These are phyloP conservation scores for Stigmatopora nigra DNA, from an alignment of 2,113 vertebrate genomes.

Conservation along the genomic window DNA sequence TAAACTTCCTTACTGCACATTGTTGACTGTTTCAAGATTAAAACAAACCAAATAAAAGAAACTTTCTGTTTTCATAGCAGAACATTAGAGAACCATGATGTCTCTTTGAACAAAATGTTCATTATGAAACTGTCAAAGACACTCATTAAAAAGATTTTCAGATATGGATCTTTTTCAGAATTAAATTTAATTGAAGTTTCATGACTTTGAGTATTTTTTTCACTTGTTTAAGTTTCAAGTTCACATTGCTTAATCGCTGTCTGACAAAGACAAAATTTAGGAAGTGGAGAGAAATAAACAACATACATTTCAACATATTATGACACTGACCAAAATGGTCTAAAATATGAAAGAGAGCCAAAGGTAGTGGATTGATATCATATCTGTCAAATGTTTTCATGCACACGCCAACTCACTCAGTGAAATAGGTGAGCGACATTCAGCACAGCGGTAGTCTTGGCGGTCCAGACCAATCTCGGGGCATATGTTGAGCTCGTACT, in stretches of 20 bases:
- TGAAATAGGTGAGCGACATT: conserved; percentile 86
- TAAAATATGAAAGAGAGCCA: neutral
- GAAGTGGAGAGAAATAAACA: neutral
- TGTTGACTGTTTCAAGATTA: neutral
- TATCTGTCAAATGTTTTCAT: neutral
- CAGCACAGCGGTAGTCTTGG: conserved; percentile 92
- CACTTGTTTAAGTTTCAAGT: too few species aligned
- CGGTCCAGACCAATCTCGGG: conserved; percentile 89
- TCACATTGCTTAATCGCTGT: neutral
- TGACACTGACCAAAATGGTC: neutral
- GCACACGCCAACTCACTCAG: conserved; percentile 75
- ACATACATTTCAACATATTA: neutral
- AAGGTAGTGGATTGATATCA: neutral
- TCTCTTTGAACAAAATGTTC: too few species aligned
- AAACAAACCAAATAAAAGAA: neutral
- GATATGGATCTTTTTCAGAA: neutral
- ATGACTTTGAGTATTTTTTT: neutral
- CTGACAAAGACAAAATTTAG: neutral
- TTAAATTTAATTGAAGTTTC: neutral
- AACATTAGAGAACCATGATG: neutral
- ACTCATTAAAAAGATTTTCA: too few species aligned
- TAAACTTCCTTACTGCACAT: neutral
- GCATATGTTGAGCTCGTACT: conserved; percentile 93
- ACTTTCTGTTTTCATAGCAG: neutral
- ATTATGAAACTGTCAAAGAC: too few species aligned